A percentile compares a stretch with the other conserved stretches of the same genome.
Conservation (phyloP, 2,113 vertebrate genomes). For the Neodon shergylaensis region DNA sequence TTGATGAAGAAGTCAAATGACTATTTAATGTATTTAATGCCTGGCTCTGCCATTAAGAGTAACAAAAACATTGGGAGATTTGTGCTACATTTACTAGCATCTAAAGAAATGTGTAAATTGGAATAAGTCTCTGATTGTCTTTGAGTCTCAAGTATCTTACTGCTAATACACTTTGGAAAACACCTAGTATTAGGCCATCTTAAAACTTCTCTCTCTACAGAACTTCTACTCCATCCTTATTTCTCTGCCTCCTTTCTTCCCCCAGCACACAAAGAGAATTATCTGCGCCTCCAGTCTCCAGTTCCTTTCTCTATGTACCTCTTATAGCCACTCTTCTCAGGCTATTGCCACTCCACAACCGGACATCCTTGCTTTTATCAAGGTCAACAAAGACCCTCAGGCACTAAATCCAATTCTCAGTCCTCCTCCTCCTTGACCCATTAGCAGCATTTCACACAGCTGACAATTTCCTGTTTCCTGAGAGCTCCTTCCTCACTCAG, state of each 20-base stretch:
- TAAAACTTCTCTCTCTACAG: not conserved
- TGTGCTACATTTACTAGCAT: not conserved
- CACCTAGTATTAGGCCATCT: not conserved
- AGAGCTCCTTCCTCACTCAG: conserved; percentile 24
- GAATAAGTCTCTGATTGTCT: not conserved
- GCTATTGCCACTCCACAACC: not conserved
- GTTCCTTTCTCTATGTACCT: not conserved
- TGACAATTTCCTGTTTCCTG: conserved; percentile 44
- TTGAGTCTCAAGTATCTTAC: not conserved
- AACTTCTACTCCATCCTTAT: not conserved
- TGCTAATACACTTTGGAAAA: not conserved
- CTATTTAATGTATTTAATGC: not conserved
- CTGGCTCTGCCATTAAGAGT: not conserved
- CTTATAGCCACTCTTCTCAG: not conserved
- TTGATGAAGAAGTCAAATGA: conserved; percentile 48
- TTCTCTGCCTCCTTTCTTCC: not conserved
- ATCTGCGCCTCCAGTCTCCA: not conserved
- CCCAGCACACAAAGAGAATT: not conserved
- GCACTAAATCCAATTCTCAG: conserved; percentile 45
- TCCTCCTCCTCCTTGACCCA: conserved; percentile 12
- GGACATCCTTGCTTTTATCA: conserved; percentile 46
- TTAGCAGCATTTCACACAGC: conserved; percentile 45
- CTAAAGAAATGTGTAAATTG: conserved; percentile 24
- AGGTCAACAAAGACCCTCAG: conserved; percentile 54
- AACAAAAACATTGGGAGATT: not conserved